Conservation (phyloP, 2,113 vertebrate species). For the Sigmodon hispidus region DNA sequence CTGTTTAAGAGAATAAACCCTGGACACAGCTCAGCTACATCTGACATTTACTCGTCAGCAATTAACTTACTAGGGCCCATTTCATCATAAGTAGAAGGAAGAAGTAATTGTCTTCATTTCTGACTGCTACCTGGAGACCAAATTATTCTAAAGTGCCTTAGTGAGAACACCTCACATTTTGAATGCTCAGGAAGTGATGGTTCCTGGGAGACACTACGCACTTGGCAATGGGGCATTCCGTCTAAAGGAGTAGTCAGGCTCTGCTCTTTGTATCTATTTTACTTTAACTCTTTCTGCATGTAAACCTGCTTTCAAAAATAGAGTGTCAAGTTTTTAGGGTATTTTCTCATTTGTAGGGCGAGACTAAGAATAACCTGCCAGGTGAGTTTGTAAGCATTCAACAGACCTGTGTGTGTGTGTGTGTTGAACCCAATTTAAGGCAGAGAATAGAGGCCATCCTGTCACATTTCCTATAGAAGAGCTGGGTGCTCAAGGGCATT, state of each 20-base stretch:
- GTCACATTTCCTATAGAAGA: neutral
- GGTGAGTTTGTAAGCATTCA: neutral
- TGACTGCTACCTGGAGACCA: neutral
- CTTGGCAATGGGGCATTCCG: neutral
- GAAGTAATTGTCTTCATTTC: neutral
- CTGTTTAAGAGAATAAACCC: neutral
- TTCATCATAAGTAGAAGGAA: neutral
- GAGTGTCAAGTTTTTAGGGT: neutral
- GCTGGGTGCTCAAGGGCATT: neutral
- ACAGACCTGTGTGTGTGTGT: neutral
- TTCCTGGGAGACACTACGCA: neutral
- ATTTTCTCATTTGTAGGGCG: neutral
- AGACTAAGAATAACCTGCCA: neutral
- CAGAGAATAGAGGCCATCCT: neutral
- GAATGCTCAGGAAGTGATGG: neutral
- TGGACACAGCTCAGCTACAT: neutral
- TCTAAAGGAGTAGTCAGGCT: conserved; percentile 1
- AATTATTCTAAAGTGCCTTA: neutral
- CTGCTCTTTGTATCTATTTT: conserved; percentile 8
- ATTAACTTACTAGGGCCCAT: conserved; percentile 10
- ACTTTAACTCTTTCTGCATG: neutral
- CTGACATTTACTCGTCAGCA: neutral
- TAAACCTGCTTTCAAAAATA: neutral
- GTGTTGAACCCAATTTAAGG: neutral
- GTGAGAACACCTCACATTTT: neutral